Evolutionary conservation across 1,140 invertebrate genomes (phyloP), one percentile per base, ranked within the genome.

Genomic region (Bombus huntii): DNA sequence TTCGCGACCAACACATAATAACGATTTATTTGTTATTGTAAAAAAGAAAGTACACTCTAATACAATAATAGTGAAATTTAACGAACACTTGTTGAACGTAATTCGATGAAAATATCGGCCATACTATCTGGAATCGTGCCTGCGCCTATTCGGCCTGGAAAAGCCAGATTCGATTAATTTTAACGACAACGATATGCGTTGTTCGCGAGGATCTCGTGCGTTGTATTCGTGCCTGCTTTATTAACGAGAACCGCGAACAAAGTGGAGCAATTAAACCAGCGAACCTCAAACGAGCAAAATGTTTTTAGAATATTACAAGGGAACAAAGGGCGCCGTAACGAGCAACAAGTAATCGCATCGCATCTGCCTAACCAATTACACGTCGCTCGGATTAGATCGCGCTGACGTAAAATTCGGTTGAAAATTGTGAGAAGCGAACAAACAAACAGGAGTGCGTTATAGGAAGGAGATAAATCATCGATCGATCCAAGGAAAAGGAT

Each of bases 271-370:
- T 53, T 53, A 53, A 53, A 42, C 22, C 18, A 28, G 18, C 42
- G 34, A 47, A 9, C 28, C 15, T 8, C 3, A 66, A 53, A 22
- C 18, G 25, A 6, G 10, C 39, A 15, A 22, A 9, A 18, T 44
- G 37, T 81, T 81, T 81, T 59, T 66, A 53, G 70, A 81, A 57
- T 72, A 74, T 81, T 59, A 37, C 42, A 22, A 39, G 34, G 22
- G 59, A 57, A 81, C 57, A 85, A 75, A 80, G 42, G 59, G 53
- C 3, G 34, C 25, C 44, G 78, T 68, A 47, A 75, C 84, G 65
- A 81, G 84, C 84, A 85, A 85, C 84, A 85, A 85, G 84, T 85
- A 73, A 85, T 81, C 78, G 78, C 68, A 37, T 79, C 66, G 53
- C 13, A 44, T 39, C 53, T 53, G 28, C 28, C 75, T 37, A 18